A percentile compares a stretch with the other conserved stretches of the same genome.
Evolutionary conservation across 2,797 vertebrate genomes (phyloP).

Genomic region (Coregonus sp.): DNA sequence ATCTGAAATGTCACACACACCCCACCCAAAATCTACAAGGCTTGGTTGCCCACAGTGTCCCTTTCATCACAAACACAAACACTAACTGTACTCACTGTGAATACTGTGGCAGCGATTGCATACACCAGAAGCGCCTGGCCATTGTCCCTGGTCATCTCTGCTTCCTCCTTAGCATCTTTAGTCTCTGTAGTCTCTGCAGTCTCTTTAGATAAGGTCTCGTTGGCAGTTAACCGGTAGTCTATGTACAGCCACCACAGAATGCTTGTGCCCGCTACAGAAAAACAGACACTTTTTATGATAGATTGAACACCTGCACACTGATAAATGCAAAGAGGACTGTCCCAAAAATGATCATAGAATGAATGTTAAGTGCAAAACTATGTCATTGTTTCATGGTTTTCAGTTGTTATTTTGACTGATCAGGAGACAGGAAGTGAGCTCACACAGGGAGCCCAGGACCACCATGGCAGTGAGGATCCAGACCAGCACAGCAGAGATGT

Average conservation of each 20-base stretch:
- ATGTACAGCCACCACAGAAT: slow-evolving; percentile 97
- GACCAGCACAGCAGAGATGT: slow-evolving; percentile 94
- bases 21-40: not conserved
- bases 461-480: slow-evolving; percentile 95
- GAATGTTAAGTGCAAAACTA: not conserved
- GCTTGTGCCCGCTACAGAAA: slow-evolving; percentile 85
- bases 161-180: slow-evolving; percentile 60
- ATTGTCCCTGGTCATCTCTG: slow-evolving; percentile 79
- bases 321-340: slow-evolving; percentile 26
- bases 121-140: slow-evolving; percentile 90
- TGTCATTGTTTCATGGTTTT: not conserved
- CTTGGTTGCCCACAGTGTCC: not conserved
- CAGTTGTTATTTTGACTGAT: not conserved
- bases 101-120: slow-evolving; percentile 88
- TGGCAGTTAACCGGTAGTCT: slow-evolving; percentile 82
- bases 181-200: slow-evolving; percentile 50
- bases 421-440: slow-evolving; percentile 63
- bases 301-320: not conserved
- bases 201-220: slow-evolving; percentile 60
- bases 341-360: not conserved
- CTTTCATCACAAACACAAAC: not conserved
- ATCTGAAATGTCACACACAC: not conserved
- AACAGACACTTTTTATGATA: not conserved
- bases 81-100: slow-evolving; percentile 80
- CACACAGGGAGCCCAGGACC: slow-evolving; percentile 92